Evolutionary conservation across 2,113 vertebrate species (phyloP), one percentile per base, ranked within the genome.

Genomic region (Gymnarchus niloticus): DNA sequence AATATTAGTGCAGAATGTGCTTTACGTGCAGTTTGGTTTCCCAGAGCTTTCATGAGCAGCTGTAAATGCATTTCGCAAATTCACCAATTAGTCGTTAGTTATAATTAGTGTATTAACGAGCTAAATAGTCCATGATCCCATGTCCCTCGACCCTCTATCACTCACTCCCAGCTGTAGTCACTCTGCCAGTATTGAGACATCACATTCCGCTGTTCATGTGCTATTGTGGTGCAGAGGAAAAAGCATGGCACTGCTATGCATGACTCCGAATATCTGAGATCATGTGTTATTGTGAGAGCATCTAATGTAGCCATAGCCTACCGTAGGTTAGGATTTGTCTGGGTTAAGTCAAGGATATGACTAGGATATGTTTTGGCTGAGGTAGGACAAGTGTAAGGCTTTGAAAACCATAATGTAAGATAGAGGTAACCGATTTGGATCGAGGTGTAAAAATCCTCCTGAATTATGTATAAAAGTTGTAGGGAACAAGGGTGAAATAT

Each of bases 81-180:
- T 94, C 92, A 94, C 93, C 94, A 94, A 95, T 95, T 95, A 95
- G 93, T 95, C 94, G 95, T 93, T 90, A 92, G 92, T 93, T 93
- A 94, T 93, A 95, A 95, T 95, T 94, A 95, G 93, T 90, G 91
- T 84, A 85, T 85, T 48, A 41, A 88, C 89, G 88, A 92, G 92
- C 65, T 92, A 91, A 91, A 73, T 92, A 90, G 91, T 93, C 92
- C 91, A 91, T 89, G 91, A 92, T 89, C 91, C 90, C 90, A 86
- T 87, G 88, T 85, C 76, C 52, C 87, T 88, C 90, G 91, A 89
- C 92, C 88, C 85, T 82, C 88, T 12, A 49, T 33, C 10, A 25
- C 17, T 61, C 83, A 49, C 57, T 84, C 14, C 19, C 41, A n/a
- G 54, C 51, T 52, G 9, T 10, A 73, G 69, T 73, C 41, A 56